These are phyloP conservation scores for Caenorhabditis drosophilae DNA, from an alignment of 2,888 invertebrate genomes.

Conservation along the genomic window DNA sequence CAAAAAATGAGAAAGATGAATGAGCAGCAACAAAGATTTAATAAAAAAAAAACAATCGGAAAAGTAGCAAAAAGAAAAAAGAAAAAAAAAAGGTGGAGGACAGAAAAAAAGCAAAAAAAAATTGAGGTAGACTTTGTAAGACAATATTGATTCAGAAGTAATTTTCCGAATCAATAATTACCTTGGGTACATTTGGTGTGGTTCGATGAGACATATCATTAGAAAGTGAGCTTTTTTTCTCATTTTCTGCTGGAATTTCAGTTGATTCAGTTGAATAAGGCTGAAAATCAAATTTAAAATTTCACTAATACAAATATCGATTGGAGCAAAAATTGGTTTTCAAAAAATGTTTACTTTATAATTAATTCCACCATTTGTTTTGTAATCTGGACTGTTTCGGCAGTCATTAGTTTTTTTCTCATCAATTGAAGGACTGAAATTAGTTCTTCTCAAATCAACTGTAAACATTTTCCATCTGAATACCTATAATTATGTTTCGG, in stretches of 20 bases:
- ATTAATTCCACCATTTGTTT: slow-evolving; percentile 39
- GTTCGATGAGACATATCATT: slow-evolving; percentile 33
- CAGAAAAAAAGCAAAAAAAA: slow-evolving; percentile 4
- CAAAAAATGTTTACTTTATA: slow-evolving; percentile 31
- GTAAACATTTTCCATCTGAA: neutral
- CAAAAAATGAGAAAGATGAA: no score
- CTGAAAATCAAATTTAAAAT: slow-evolving; percentile 16
- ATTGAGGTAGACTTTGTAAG: slow-evolving; percentile 5
- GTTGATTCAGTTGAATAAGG: slow-evolving; percentile 40
- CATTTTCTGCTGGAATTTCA: slow-evolving; percentile 37
- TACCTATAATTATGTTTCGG: slow-evolving; percentile 53
- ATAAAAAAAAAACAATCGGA: no score
- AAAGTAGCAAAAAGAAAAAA: slow-evolving; percentile 15
- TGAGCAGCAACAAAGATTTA: no score
- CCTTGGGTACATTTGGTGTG: slow-evolving; percentile 33
- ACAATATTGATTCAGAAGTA: slow-evolving; percentile 10
- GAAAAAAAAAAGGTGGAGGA: slow-evolving; percentile 1
- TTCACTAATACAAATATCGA: neutral
- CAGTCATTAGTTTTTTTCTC: slow-evolving; percentile 49
- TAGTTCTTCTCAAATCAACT: neutral
- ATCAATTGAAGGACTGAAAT: slow-evolving; percentile 36
- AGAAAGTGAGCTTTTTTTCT: slow-evolving; percentile 39
- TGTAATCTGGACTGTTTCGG: slow-evolving; percentile 40
- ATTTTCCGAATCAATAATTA: slow-evolving; percentile 41
- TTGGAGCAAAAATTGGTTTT: neutral